Conservation (phyloP, 2,113 vertebrate species). For the Fulica atra region DNA sequence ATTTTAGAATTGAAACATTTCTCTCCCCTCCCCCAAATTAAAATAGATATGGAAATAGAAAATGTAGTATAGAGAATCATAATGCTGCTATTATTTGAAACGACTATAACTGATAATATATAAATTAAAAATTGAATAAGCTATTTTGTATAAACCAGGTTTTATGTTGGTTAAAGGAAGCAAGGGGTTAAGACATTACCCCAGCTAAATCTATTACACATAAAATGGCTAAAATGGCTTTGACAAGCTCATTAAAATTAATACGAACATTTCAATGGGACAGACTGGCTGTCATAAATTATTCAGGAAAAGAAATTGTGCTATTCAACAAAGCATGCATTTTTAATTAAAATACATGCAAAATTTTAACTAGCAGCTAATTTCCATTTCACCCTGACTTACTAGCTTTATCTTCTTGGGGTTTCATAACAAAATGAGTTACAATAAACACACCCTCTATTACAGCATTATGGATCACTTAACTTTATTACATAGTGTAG, state of each 20-base stretch:
- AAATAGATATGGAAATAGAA: neutral
- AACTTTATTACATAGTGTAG: slow-evolving; percentile 20
- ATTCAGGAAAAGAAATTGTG: slow-evolving; percentile 50
- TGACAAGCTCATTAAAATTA: slow-evolving; percentile 55
- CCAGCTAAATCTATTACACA: neutral
- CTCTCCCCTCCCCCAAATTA: neutral
- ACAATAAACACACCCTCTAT: slow-evolving; percentile 15
- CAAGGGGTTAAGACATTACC: neutral
- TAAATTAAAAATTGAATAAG: neutral
- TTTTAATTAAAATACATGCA: slow-evolving; percentile 24
- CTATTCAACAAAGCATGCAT: neutral
- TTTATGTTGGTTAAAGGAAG: neutral
- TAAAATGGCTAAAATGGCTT: slow-evolving; percentile 19
- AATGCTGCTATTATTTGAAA: neutral
- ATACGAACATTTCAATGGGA: slow-evolving; percentile 35
- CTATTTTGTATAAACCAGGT: neutral
- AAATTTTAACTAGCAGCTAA: slow-evolving; percentile 32
- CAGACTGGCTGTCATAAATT: slow-evolving; percentile 28
- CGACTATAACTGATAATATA: neutral
- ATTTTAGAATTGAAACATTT: neutral
- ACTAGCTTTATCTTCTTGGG: neutral
- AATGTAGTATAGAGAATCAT: neutral
- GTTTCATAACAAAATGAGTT: neutral
- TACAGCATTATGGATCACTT: neutral
- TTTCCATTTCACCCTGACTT: slow-evolving; percentile 39